Base-by-base conservation (phyloP, 2,888 invertebrate species). In the Allacma fusca region DNA sequence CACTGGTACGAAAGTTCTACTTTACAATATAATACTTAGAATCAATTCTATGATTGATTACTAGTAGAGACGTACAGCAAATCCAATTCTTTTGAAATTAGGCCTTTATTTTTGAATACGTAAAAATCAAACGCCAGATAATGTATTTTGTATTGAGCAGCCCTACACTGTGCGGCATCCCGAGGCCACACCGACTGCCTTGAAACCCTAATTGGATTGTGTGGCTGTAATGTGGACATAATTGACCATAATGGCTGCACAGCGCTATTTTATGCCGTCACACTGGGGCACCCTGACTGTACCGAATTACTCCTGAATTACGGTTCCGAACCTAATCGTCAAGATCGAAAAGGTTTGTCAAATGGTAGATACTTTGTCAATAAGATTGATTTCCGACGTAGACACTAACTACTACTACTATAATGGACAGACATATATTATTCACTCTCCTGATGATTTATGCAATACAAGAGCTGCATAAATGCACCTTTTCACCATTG, bases 81-180 rank as follows among this genome's bases (percentile, higher is more conserved):
- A n/a, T n/a, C n/a, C n/a, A n/a, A n/a, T n/a, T n/a, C n/a, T n/a
- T n/a, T n/a, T n/a, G n/a, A n/a, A n/a, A n/a, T n/a, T n/a, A n/a
- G n/a, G n/a, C n/a, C n/a, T n/a, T n/a, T n/a, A n/a, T n/a, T n/a
- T n/a, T n/a, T n/a, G n/a, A n/a, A n/a, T n/a, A n/a, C n/a, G 28
- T 5, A 9, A 50, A 50, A 50, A 50, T 50, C 50, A 50, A 7
- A 34, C 4, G 9, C 5, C 9, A 34, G 9, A 34, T 34, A 34
- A 4, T 34, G 4, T 34, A 9, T 34, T 34, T 34, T 9, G 34
- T n/a, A 59, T 24, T 62, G 24, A 62, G 23, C 85, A 88, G 97
- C 97, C 0, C 88, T 99, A 29, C 98, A 99, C 86, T 98, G 98
- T 87, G 97, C 98, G 0, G 97, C 98, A 0, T 97, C 97, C 0